A percentile compares a stretch with the other conserved stretches of the same genome.
Evolutionary conservation across 2,888 invertebrate genomes (phyloP).

Genomic region (Folsomia candida): DNA sequence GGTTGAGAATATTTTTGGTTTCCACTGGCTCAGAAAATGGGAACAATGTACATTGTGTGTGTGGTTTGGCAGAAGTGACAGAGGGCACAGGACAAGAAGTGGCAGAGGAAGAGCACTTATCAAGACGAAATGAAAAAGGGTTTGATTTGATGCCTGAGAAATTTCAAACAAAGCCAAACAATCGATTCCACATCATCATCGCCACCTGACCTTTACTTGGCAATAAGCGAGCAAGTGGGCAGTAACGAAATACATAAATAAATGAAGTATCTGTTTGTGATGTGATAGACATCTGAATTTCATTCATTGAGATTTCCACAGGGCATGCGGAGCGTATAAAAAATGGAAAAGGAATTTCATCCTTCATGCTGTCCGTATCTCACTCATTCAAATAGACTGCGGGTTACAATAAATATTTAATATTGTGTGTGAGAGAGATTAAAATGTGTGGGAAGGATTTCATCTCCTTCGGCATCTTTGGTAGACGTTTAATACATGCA

Average conservation of each 20-base stretch:
- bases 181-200: constrained; percentile 4
- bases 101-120: not conserved
- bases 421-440: not conserved
- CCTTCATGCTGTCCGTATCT: not conserved
- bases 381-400: constrained; percentile 6
- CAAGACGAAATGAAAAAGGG: not conserved
- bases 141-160: constrained; percentile 1
- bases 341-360: constrained; percentile 5
- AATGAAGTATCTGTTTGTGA: not conserved
- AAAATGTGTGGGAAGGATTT: not conserved
- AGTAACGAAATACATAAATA: not conserved
- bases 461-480: constrained; percentile 1
- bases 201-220: not conserved
- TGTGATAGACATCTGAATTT: constrained; percentile 17
- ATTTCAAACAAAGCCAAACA: not conserved
- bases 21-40: not conserved
- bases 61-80: no score
- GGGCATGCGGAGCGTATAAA: no score
- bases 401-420: constrained; percentile 8
- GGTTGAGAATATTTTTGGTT: constrained; percentile 7
- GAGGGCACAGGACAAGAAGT: no score
- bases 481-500: not conserved
- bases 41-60: constrained; percentile 9
- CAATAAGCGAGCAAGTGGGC: not conserved
- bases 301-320: constrained; percentile 7